Conservation (phyloP, 2,797 vertebrate genomes). For the Falco peregrinus region DNA sequence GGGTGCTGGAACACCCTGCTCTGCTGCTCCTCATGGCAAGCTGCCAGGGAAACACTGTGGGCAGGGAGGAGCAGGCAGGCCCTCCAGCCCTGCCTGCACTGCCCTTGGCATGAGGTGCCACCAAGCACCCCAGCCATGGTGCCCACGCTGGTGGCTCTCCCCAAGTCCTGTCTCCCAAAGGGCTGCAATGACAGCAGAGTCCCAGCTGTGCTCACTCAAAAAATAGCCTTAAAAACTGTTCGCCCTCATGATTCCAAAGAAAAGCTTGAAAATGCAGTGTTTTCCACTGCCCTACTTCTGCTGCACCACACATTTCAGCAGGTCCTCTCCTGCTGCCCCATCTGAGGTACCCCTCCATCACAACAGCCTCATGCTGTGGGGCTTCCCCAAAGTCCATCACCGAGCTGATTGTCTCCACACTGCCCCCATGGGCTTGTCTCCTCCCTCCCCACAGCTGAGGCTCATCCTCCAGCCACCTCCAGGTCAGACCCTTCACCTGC, state of each 20-base stretch:
- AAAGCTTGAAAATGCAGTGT: not conserved
- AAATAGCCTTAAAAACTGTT: not conserved
- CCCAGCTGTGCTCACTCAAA: not conserved
- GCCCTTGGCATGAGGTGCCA: not conserved
- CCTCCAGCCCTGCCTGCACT: not conserved
- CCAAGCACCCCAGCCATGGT: fast-evolving
- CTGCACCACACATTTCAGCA: fast-evolving
- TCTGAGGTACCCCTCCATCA: not conserved
- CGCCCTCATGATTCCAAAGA: fast-evolving
- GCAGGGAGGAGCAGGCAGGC: not conserved
- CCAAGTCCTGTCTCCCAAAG: not conserved
- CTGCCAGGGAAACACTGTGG: fast-evolving
- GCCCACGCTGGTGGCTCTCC: not conserved
- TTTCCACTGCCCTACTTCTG: not conserved
- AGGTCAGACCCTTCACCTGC: not conserved
- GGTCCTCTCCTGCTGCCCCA: not conserved
- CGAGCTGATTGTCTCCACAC: not conserved
- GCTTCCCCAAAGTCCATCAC: not conserved
- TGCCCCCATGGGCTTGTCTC: not conserved
- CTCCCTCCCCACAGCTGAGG: not conserved
- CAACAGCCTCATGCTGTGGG: not conserved
- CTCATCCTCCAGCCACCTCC: not conserved
- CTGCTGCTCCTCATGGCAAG: fast-evolving
- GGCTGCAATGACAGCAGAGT: not conserved
- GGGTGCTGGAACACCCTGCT: not conserved